Base-by-base conservation (phyloP, 2,888 invertebrate species). In the Drosophila diplacantha region DNA sequence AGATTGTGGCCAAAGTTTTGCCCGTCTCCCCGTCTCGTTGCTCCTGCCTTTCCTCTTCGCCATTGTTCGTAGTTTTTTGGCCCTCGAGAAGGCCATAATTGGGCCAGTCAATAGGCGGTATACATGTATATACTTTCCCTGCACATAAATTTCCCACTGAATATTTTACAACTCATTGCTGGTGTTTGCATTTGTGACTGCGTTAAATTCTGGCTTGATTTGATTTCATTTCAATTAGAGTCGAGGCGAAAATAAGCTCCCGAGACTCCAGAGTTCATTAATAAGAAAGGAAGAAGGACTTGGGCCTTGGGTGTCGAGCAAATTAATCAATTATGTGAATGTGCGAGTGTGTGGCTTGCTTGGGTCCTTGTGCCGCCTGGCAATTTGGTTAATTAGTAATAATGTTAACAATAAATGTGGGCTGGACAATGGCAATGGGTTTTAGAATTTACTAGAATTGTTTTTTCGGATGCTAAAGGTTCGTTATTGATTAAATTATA, bases 371-470 rank as follows among this genome's bases (percentile, higher is more conserved):
- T 44, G 32, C 61, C 57, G 62, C 50, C 32, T 59, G 67, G 66
- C 81, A 74, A 83, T 81, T 79, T 83, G 59, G 70, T 81, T 81
- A 81, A 81, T 81, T 83, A 81, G 83, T 81, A 83, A 76, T 72
- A 83, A 81, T 69, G 69, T 49, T 50, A 24, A 68, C 60, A 67
- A 68, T 68, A 62, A 69, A 67, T 65, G 66, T 54, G 63, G 39
- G 20, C 24, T 61, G 39, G 41, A 61, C 59, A 63, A 64, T 43
- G 47, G 22, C 6, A n/a, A n/a, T 14, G 18, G 44, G 12, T 7
- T 18, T 12, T 44, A 14, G 6, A 44, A 31, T 18, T 20, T 31
- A 3, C 3, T 18, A 3, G 29, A 44, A 18, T 8, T 12, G 12
- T 44, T 18, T 39, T 20, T 39, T 3, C 1, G 0, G n/a, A 9